Evolutionary conservation across 2,888 invertebrate species (phyloP).

Genomic region (Aphidoletes aphidimyza): DNA sequence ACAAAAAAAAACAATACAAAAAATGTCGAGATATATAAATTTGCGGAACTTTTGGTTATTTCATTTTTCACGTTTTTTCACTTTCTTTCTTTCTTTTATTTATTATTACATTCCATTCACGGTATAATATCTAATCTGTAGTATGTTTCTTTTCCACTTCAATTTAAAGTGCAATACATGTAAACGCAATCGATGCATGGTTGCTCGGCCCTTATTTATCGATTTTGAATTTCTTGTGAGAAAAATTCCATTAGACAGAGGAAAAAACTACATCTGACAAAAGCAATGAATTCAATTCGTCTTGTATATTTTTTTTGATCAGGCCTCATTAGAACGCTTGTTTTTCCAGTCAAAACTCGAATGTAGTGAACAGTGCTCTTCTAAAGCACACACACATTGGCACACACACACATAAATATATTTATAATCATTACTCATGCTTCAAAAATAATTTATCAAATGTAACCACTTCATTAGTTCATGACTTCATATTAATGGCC

Average conservation of each 20-base stretch:
- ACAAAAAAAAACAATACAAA: not conserved
- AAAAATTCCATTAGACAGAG: no score
- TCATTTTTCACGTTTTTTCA: conserved; percentile 13
- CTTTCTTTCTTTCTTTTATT: not conserved
- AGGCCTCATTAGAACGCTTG: conserved; percentile 18
- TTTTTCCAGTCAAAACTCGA: not conserved
- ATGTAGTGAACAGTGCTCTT: not conserved
- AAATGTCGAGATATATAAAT: conserved; percentile 23
- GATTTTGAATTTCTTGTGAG: not conserved
- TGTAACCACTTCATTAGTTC: conserved; percentile 55
- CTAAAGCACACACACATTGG: conserved; percentile 13
- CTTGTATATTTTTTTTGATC: conserved; percentile 8
- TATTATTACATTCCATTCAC: conserved; percentile 30
- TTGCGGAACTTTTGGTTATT: conserved; percentile 32
- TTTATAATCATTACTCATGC: conserved; percentile 54
- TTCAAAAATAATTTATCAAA: conserved; percentile 54
- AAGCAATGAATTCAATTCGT: conserved; percentile 32
- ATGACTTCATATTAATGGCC: conserved; percentile 55
- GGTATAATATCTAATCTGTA: conserved; percentile 36
- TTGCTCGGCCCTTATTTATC: not conserved
- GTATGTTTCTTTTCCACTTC: not conserved
- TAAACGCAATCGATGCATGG: not conserved
- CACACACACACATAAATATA: conserved; percentile 23
- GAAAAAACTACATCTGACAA: not conserved
- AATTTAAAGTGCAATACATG: not conserved